Conservation (phyloP, 2,888 invertebrate species). For the Eutolmus rufibarbis region DNA sequence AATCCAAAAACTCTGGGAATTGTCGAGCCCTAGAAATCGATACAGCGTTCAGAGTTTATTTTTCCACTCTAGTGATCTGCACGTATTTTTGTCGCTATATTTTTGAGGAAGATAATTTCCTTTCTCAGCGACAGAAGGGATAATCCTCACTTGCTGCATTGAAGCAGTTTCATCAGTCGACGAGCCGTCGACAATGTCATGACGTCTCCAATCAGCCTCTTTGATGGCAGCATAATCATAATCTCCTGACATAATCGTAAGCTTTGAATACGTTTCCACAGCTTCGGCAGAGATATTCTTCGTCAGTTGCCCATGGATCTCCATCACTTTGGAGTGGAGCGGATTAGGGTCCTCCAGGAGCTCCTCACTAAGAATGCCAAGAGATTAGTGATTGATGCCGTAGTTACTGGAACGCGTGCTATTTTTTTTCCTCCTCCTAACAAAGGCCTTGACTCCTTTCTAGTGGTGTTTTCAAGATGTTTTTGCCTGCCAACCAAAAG, state of each 20-base stretch:
- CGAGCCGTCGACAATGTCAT: not conserved
- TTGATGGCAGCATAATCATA: not conserved
- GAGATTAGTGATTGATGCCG: not conserved
- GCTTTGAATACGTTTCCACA: not conserved
- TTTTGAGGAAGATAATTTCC: not conserved
- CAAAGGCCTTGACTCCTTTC: not conserved
- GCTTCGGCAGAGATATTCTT: not conserved
- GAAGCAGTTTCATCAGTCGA: not conserved
- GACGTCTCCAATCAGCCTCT: not conserved
- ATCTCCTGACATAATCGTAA: not conserved
- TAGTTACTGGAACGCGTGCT: not conserved
- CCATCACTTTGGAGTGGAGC: not conserved
- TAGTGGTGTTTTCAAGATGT: not conserved
- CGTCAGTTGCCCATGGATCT: not conserved
- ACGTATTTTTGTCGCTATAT: not conserved
- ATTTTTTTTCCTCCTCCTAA: not conserved
- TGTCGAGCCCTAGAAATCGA: not conserved
- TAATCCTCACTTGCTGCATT: not conserved
- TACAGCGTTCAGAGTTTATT: not conserved
- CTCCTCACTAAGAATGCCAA: not conserved
- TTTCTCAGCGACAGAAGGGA: not conserved
- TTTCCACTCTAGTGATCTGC: not conserved
- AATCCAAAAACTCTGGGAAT: not conserved
- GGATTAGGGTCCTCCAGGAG: not conserved
- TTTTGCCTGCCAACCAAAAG: not conserved